Evolutionary conservation across 2,888 invertebrate genomes (phyloP), one percentile per base, ranked within the genome.

Genomic region (Dilophus febrilis): DNA sequence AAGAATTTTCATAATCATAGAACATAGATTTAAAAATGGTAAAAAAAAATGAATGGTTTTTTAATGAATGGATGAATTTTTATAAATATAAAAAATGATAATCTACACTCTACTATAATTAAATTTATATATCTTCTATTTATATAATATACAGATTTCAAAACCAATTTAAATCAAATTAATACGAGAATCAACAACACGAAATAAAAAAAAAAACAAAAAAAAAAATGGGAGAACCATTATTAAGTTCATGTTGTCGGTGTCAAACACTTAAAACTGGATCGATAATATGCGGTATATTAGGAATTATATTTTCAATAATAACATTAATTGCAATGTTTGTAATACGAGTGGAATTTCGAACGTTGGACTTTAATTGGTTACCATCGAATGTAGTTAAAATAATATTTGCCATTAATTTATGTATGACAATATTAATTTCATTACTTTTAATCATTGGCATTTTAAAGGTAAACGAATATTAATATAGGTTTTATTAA

Each of bases 81-180:
- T n/a, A n/a, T n/a, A n/a, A n/a, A n/a, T n/a, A n/a, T n/a, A n/a
- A n/a, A n/a, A n/a, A n/a, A n/a, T n/a, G n/a, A n/a, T n/a, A n/a
- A n/a, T n/a, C n/a, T n/a, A n/a, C n/a, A n/a, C n/a, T n/a, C n/a
- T n/a, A n/a, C n/a, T n/a, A n/a, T n/a, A n/a, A n/a, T n/a, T n/a
- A n/a, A n/a, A n/a, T n/a, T n/a, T n/a, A n/a, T n/a, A n/a, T n/a
- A n/a, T n/a, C n/a, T n/a, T n/a, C n/a, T n/a, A n/a, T n/a, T n/a
- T n/a, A n/a, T n/a, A n/a, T n/a, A n/a, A n/a, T n/a, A n/a, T n/a
- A n/a, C n/a, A n/a, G n/a, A n/a, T n/a, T n/a, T n/a, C n/a, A n/a
- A n/a, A n/a, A n/a, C n/a, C n/a, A n/a, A n/a, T n/a, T n/a, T 56
- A 88, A 88, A 58, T 87, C 88, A 65, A 70, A 71, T 55, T 81